phyloP scores from a whole-genome alignment of 1,140 invertebrate species.

The Xylocopa sonorina region DNA sequence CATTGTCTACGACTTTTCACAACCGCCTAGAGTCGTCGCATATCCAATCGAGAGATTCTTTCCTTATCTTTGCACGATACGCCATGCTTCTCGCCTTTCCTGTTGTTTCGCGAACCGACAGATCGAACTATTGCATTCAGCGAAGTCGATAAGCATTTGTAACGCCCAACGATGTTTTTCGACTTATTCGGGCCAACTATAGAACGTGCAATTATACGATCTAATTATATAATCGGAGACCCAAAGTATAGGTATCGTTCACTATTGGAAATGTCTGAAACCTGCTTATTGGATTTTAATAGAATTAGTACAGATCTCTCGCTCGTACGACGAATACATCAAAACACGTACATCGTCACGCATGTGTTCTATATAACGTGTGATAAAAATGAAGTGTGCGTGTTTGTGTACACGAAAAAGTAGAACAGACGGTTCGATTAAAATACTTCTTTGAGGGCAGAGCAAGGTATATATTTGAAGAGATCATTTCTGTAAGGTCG shows the following conservation, averaged over 20 bases:
- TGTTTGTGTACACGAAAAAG: slow-evolving; percentile 9
- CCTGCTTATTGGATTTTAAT: slow-evolving; percentile 35
- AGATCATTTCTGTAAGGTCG: neutral
- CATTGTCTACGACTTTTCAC: slow-evolving; percentile 22
- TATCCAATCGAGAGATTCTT: neutral
- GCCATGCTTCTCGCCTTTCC: neutral
- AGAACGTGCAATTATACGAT: slow-evolving; percentile 43
- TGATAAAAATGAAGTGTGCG: slow-evolving; percentile 42
- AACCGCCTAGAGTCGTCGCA: neutral
- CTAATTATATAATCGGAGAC: slow-evolving; percentile 33
- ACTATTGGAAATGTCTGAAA: slow-evolving; percentile 33
- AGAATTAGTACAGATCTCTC: slow-evolving; percentile 30
- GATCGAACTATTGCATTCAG: neutral
- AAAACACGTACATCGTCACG: neutral
- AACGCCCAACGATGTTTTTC: neutral
- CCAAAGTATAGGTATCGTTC: neutral
- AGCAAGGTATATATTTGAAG: neutral
- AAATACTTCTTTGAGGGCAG: neutral
- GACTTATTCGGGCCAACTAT: neutral
- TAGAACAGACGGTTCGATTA: neutral
- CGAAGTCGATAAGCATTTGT: neutral
- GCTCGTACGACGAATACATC: neutral
- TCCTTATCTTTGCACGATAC: slow-evolving; percentile 16
- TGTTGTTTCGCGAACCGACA: neutral
- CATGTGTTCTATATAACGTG: slow-evolving; percentile 17